Evolutionary conservation across 92 coral and sea anemone genomes (phyloP), one percentile per base, ranked within the genome.

Genomic region (Zoanthus gigantus): DNA sequence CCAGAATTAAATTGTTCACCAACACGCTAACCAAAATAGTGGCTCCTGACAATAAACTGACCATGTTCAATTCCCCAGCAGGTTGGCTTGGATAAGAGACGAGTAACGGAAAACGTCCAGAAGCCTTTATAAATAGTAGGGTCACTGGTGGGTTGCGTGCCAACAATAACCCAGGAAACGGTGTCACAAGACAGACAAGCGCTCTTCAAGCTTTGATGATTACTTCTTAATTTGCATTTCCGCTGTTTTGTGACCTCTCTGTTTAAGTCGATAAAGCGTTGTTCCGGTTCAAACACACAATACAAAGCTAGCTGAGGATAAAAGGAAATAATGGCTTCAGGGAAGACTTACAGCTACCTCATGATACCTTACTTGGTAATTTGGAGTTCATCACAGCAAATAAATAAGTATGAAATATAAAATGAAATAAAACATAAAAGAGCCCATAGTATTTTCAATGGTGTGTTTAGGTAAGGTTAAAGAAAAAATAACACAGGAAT

Each of bases 151-250:
- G 72, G 83, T 79, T 79, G 83, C 83, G 83, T 78, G 82, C 82
- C 82, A 77, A 30, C 82, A 32, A 53, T 52, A 2, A 31, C 71
- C 83, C 9, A 17, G 71, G 83, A 42, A 37, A 78, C 83, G 32
- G 37, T 57, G 54, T 57, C 83, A 78, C 53, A 78, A 60, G 72
- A 78, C 83, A 78, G 83, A 78, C 72, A 45, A 42, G 48, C 9
- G 1, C 66, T 78, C 72, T 78, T 60, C 83, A 34, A 44, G 71
- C 53, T 34, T 78, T 78, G 83, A n/a, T 78, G 83, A 78, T 65
- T 78, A 76, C 16, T 48, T 15, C n/a, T 78, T 78, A 32, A 78
- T 78, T 78, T 78, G 83, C 83, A 60, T 78, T 78, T 78, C 83
- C 83, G 83, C 15, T 60, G 17, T 60, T 69, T 48, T 78, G 83